Base-by-base conservation (phyloP, 2,888 invertebrate genomes). In the Dexiosoma caninum region DNA sequence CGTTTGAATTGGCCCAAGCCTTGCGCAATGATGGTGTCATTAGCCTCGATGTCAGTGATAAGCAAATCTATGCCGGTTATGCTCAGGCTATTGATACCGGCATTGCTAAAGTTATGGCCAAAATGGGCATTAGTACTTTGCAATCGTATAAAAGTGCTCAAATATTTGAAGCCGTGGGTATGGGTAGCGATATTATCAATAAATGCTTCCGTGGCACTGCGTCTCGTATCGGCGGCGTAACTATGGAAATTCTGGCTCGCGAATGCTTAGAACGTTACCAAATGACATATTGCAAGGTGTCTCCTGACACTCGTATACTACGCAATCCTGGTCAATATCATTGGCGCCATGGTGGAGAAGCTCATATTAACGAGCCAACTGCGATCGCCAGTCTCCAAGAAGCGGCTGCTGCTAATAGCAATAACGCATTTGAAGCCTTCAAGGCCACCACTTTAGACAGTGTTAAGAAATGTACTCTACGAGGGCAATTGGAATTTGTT, bases 121-220 rank as follows among this genome's bases (percentile, higher is more conserved):
- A 99, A 90, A 99, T 99, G 99, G 99, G 99, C 74, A 99, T 99
- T 87, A 98, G 98, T 74, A 99, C 99, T 0, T 91, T 99, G 44
- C 99, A 99, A 89, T 98, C 98, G 0, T 99, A 99, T 91, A 99
- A 98, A 91, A 97, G 98, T 82, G 99, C 99, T 0, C 99, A 99
- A 91, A 99, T 99, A 85, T 99, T 99, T 88, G 99, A 99, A 91
- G 98, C 98, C 0, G 98, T 99, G 9, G 99, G 99, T 0, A 90
- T 99, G 55, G 95, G 95, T 42, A 93, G 95, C 78, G 98, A 99
- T 86, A 96, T 99, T 0, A 93, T 99, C 79, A 95, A 98, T 75
- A 96, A 96, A 86, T 98, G 99, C 90, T 99, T 99, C 91, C 95
- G 92, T 91, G 92, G 93, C 82, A 93, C 93, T 0, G 93, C 93